These are phyloP conservation scores for Plutella xylostella DNA, from an alignment of 2,888 invertebrate genomes.

Conservation along the genomic window DNA sequence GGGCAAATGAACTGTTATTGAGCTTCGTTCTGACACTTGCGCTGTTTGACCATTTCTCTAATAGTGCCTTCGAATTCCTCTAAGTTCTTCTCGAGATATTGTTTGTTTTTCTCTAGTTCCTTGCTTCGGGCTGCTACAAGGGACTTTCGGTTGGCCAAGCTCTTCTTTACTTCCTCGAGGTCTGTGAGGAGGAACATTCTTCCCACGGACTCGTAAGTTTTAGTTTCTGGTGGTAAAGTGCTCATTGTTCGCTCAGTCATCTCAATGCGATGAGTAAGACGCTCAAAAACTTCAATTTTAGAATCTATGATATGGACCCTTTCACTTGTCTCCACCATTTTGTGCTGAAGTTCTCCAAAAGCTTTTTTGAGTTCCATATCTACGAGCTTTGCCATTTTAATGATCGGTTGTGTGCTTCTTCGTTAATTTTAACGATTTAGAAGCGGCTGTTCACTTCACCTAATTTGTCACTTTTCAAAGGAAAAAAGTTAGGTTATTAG, in stretches of 20 bases:
- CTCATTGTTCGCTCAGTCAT: conserved; percentile 76
- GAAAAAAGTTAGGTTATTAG: too few species aligned
- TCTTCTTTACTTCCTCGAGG: conserved; percentile 71
- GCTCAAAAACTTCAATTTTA: conserved; percentile 78
- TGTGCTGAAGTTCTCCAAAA: conserved; percentile 83
- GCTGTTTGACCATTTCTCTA: conserved; percentile 82
- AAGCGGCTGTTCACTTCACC: too few species aligned
- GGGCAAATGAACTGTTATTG: conserved; percentile 21
- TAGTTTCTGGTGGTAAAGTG: conserved; percentile 72
- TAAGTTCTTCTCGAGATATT: conserved; percentile 83
- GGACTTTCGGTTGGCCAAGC: conserved; percentile 71
- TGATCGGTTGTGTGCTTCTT: too few species aligned
- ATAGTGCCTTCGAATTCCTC: conserved; percentile 89
- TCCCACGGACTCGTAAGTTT: conserved; percentile 85
- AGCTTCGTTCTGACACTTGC: conserved; percentile 58
- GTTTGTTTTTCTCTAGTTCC: conserved; percentile 79
- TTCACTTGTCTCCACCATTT: conserved; percentile 84
- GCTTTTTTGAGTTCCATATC: conserved; percentile 77
- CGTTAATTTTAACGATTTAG: too few species aligned
- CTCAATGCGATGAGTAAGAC: conserved; percentile 76
- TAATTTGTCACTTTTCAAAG: too few species aligned
- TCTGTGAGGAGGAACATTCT: conserved; percentile 85
- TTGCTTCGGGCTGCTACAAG: conserved; percentile 75
- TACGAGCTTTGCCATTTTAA: conserved; percentile 57
- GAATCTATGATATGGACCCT: conserved; percentile 83